Percentiles rank a stretch among this genome's conserved stretches.
Evolutionary conservation across 1,140 invertebrate genomes (phyloP).

Genomic region (Habropoda laboriosa): DNA sequence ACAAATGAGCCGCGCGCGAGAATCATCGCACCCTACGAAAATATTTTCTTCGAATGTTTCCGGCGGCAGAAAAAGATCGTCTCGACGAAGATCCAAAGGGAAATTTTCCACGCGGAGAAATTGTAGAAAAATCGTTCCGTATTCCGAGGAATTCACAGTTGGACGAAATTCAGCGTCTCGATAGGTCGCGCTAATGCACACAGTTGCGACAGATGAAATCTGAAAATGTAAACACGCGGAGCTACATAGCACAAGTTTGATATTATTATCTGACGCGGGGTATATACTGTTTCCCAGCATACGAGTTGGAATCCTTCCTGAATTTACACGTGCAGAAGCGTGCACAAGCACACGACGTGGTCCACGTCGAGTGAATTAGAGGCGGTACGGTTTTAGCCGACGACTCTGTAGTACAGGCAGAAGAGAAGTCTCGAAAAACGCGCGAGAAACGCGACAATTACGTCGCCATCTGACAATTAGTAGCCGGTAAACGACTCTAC

Average conservation of each 20-base stretch:
- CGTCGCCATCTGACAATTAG: slow-evolving; percentile 79
- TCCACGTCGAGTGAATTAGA: slow-evolving; percentile 65
- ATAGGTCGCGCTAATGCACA: slow-evolving; percentile 1
- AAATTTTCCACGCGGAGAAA: neutral
- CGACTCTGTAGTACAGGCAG: slow-evolving; percentile 38
- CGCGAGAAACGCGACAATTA: slow-evolving; percentile 75
- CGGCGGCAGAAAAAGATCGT: neutral
- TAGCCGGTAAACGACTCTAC: slow-evolving; percentile 73
- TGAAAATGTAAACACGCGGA: slow-evolving; percentile 24
- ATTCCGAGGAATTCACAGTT: no score
- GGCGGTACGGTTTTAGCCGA: slow-evolving; percentile 72
- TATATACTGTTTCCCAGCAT: slow-evolving; percentile 20
- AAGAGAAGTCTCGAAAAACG: slow-evolving; percentile 61
- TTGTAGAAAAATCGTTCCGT: no score
- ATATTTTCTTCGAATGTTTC: slow-evolving; percentile 37
- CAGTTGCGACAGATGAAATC: neutral
- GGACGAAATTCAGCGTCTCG: neutral
- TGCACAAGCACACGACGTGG: slow-evolving; percentile 24
- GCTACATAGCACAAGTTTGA: slow-evolving; percentile 33
- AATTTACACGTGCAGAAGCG: slow-evolving; percentile 42
- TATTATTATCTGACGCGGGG: slow-evolving; percentile 46
- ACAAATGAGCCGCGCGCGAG: slow-evolving; percentile 68
- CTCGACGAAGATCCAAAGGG: neutral
- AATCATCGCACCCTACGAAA: slow-evolving; percentile 40
- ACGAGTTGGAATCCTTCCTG: slow-evolving; percentile 46